Evolutionary conservation across 2,888 invertebrate species (phyloP), one percentile per base, ranked within the genome.

Genomic region (Ormyrus rosae): DNA sequence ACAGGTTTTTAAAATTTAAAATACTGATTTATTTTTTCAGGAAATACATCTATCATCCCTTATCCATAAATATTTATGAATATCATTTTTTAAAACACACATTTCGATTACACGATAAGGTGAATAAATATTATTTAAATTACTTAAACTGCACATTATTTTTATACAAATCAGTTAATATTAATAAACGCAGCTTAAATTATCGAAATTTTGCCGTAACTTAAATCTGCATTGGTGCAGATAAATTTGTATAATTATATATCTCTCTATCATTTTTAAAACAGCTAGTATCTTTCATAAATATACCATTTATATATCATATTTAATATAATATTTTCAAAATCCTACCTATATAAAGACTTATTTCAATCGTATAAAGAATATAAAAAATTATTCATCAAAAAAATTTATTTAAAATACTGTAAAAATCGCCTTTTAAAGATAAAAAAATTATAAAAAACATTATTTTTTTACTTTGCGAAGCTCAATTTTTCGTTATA

Each of bases 41-140:
- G 70, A 71, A 60, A 71, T 71, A 71, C 70, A 60, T 60, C 58
- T 19, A 60, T 71, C 19, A 71, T 71, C 19, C 11, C 60, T 10
- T 11, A 58, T 58, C 34, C 34, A 34, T 34, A 34, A 34, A 34
- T 61, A 5, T 46, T 63, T 48, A 48, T 10, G 5, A 63, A 63
- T 63, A 48, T 48, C 48, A 48, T 63, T 63, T n/a, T 63, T 63
- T 8, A 11, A 8, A 45, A n/a, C 11, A 63, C 7, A 63, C 63
- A 63, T 6, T 63, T 48, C n/a, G 11, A 45, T 63, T 63, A 63
- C 10, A 48, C 11, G 11, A 46, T 46, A 46, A 63, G 5, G n/a
- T n/a, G 63, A 5, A 10, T 5, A 48, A 63, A 34, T 63, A 34
- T 34, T 34, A 34, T 34, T 2, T 34, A 34, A 34, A 34, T 34